phyloP scores from a whole-genome alignment of 2,797 vertebrate species.

The Myripristis murdjan region DNA sequence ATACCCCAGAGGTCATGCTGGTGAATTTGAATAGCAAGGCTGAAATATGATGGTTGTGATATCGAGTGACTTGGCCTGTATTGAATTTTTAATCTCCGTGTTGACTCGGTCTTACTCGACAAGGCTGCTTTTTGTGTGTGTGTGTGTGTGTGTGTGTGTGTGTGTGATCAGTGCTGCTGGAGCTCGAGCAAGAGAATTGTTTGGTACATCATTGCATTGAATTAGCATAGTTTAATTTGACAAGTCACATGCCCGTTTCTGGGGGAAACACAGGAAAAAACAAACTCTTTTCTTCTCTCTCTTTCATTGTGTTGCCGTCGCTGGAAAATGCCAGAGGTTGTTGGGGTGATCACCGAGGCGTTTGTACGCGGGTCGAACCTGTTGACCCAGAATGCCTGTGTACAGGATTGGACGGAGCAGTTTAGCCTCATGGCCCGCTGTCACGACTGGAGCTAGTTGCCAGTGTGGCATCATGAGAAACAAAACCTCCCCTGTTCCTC shows the following conservation, averaged over 20 bases:
- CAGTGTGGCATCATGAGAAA: conserved; percentile 41
- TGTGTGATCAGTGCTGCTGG: conserved; percentile 21
- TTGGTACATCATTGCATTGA: background rate
- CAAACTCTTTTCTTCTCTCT: background rate
- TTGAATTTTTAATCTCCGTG: conserved; percentile 67
- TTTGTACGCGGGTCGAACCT: conserved; percentile 25
- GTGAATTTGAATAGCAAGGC: conserved; percentile 70
- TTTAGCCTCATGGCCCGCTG: conserved; percentile 48
- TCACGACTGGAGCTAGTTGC: conserved; percentile 21
- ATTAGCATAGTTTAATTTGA: conserved; percentile 26
- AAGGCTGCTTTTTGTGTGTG: conserved; percentile 39
- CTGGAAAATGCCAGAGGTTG: conserved; percentile 21
- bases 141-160: too few species aligned
- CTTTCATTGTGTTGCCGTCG: background rate
- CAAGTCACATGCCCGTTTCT: conserved; percentile 23
- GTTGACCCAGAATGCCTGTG: conserved; percentile 47
- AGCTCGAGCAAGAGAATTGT: background rate
- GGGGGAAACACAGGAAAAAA: conserved; percentile 5
- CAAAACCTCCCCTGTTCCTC: background rate
- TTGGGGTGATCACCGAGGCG: conserved; percentile 10
- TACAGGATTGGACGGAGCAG: conserved; percentile 22
- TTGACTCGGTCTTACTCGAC: conserved; percentile 33
- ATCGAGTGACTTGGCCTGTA: conserved; percentile 59
- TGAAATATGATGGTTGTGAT: conserved; percentile 68
- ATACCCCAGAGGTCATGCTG: conserved; percentile 65